These are phyloP conservation scores for Gadus chalcogrammus DNA, from an alignment of 2,113 vertebrate genomes.

Conservation along the genomic window DNA sequence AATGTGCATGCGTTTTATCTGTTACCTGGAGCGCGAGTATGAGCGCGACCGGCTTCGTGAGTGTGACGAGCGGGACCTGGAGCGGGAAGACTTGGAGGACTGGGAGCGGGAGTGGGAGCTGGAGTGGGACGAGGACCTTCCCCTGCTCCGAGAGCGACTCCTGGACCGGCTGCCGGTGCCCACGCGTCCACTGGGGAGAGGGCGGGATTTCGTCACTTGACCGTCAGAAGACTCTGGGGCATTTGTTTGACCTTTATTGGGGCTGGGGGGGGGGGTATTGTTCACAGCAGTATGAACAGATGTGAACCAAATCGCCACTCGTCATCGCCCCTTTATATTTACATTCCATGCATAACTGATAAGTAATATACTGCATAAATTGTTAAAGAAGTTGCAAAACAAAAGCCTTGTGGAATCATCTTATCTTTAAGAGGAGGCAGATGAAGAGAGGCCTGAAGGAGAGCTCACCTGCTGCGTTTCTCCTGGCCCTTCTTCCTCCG, in stretches of 20 bases:
- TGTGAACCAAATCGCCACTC: too few species aligned
- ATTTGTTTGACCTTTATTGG: too few species aligned
- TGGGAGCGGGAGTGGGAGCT: constrained; percentile 87
- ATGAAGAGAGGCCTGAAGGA: background rate
- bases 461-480: constrained; percentile 85
- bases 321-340: too few species aligned
- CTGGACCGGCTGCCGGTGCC: constrained; percentile 74
- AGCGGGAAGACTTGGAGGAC: constrained; percentile 92
- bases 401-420: too few species aligned
- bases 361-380: too few species aligned
- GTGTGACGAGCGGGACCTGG: constrained; percentile 81
- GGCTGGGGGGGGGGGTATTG: too few species aligned
- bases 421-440: background rate
- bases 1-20: background rate
- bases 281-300: too few species aligned
- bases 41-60: constrained; percentile 85
- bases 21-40: constrained; percentile 87
- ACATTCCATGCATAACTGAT: too few species aligned
- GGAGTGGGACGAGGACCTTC: constrained; percentile 89
- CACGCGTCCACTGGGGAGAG: constrained; percentile 65
- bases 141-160: constrained; percentile 88
- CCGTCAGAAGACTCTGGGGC: too few species aligned
- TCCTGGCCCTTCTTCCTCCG: constrained; percentile 92
- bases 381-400: too few species aligned
- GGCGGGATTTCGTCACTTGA: background rate